Percentiles rank a stretch among this genome's conserved stretches.
Evolutionary conservation across 2,888 invertebrate genomes (phyloP).

Genomic region (Cephus runcator): DNA sequence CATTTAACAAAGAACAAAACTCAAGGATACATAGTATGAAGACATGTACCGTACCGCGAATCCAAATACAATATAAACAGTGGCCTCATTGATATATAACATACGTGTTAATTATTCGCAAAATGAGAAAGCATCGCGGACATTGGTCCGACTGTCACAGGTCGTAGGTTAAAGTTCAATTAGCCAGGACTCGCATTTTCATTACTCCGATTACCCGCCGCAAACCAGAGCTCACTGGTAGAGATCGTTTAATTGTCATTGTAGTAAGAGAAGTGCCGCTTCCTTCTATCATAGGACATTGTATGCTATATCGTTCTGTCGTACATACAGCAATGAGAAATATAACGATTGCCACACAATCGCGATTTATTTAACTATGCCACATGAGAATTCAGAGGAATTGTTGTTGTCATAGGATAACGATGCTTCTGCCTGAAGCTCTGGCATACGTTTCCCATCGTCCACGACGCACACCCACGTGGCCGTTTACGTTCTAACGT

Average conservation of each 20-base stretch:
- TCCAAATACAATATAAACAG: neutral
- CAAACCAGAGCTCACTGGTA: conserved; percentile 7
- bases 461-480: conserved; percentile 12
- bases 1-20: neutral
- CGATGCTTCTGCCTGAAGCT: neutral
- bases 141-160: neutral
- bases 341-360: neutral
- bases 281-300: neutral
- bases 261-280: neutral
- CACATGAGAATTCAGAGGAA: neutral
- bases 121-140: neutral
- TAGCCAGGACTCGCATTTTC: conserved; percentile 5
- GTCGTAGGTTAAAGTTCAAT: neutral
- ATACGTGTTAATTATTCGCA: neutral
- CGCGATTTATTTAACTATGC: neutral
- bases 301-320: neutral
- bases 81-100: neutral
- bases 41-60: neutral
- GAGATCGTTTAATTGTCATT: conserved; percentile 5
- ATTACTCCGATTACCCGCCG: conserved; percentile 5
- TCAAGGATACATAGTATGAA: neutral
- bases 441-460: neutral
- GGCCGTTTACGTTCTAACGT: conserved; percentile 23
- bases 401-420: neutral
- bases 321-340: neutral